These are phyloP conservation scores for Ptychoptera albimana DNA, from an alignment of 2,888 invertebrate species.

Conservation along the genomic window DNA sequence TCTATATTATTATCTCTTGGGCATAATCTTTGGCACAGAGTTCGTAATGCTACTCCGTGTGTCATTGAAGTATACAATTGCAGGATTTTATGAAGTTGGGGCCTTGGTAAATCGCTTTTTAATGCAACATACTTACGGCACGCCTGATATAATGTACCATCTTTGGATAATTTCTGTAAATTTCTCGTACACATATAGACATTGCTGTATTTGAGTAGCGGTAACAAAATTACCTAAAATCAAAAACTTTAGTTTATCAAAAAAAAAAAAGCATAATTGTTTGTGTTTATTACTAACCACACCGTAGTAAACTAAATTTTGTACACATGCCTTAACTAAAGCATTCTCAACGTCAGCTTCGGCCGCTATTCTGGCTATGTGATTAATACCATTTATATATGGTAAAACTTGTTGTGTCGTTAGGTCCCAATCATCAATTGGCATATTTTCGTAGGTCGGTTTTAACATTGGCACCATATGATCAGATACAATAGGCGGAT, in stretches of 20 bases:
- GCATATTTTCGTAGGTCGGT: conserved; percentile 42
- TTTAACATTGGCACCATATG: conserved; percentile 81
- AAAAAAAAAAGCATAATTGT: neutral
- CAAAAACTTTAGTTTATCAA: neutral
- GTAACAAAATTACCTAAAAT: conserved; percentile 48
- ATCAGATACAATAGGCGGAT: conserved; percentile 68
- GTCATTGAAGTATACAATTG: conserved; percentile 50
- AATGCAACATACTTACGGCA: conserved; percentile 35
- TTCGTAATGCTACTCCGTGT: conserved; percentile 50
- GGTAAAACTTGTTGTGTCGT: conserved; percentile 86
- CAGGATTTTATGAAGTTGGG: conserved; percentile 27
- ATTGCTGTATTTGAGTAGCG: conserved; percentile 73
- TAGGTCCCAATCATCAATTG: conserved; percentile 74
- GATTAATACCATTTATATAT: conserved; percentile 84
- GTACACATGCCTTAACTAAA: conserved; percentile 85
- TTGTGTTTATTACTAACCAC: conserved; percentile 32
- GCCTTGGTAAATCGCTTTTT: conserved; percentile 20
- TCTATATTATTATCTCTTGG: conserved; percentile 37
- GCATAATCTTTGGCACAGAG: conserved; percentile 49
- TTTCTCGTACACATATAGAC: conserved; percentile 68
- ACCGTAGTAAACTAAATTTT: conserved; percentile 71
- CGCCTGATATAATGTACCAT: conserved; percentile 47
- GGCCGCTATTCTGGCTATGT: conserved; percentile 75
- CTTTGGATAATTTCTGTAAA: conserved; percentile 49
- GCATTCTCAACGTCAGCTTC: conserved; percentile 87